These are phyloP conservation scores for Unio delphinus DNA, from an alignment of 2,888 invertebrate species.

Conservation along the genomic window DNA sequence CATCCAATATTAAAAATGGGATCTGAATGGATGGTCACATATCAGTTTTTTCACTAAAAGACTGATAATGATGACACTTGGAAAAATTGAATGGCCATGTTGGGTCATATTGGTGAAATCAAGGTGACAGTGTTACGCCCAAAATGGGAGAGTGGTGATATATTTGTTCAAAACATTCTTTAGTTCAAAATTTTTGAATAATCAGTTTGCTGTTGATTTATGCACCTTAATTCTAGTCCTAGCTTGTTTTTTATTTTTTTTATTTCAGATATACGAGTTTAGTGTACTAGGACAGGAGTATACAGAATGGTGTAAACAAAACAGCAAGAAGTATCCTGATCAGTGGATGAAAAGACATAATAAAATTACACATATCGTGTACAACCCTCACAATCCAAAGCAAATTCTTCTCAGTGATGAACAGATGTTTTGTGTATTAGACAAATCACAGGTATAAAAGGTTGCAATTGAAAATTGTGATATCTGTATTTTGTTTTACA, in stretches of 20 bases:
- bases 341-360: slow-evolving; percentile 77
- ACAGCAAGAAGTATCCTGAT: slow-evolving; percentile 74
- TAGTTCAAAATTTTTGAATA: no score
- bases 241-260: background rate
- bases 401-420: slow-evolving; percentile 84
- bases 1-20: no score
- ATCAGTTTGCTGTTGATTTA: no score
- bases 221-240: background rate
- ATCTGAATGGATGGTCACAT: no score
- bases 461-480: background rate
- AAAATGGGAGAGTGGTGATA: no score
- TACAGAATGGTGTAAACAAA: slow-evolving; percentile 77
- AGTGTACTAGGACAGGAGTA: slow-evolving; percentile 78
- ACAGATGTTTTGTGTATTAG: slow-evolving; percentile 78
- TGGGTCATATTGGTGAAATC: no score
- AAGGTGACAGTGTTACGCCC: no score
- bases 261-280: slow-evolving; percentile 82
- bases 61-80: no score
- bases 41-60: no score
- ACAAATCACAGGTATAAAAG: slow-evolving; percentile 74
- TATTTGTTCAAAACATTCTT: no score
- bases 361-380: slow-evolving; percentile 77
- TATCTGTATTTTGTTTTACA: background rate
- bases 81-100: no score
- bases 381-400: slow-evolving; percentile 78